Base-by-base conservation (phyloP, 2,113 vertebrate species). In the Podarcis muralis region DNA sequence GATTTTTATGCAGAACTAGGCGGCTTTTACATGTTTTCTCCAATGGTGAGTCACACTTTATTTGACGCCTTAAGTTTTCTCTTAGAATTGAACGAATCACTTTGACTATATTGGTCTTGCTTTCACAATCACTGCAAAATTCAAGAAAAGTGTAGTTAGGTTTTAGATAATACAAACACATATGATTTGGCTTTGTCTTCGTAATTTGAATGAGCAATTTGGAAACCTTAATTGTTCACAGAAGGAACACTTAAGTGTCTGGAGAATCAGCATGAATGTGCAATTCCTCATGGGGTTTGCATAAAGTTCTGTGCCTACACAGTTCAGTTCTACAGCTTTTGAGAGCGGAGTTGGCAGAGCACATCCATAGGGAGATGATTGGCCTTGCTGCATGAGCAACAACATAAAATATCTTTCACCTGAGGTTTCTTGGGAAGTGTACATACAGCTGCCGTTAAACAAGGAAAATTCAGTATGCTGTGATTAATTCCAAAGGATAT, bases 61-160 rank as follows among this genome's bases (percentile, higher is more conserved):
- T 97, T 93, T 97, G 97, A 82, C 98, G 98, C 92, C 98, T 96
- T 95, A 98, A 96, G 88, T 98, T 99, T 90, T 99, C 98, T 93
- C 99, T 91, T 94, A 99, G 96, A 90, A 99, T 97, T 8, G 98
- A 98, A 86, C 99, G 99, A 78, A 99, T 98, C 94, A 98, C 98
- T 96, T 99, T 99, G 88, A 99, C 97, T 0, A 97, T 97, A 93
- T 88, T 98, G 85, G 98, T 97, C 96, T 99, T 99, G 96, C 97
- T 98, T 91, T 99, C 98, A 0, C 97, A 97, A 92, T 98, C 97
- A 77, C 99, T 99, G 95, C 71, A 92, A 20, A 20, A 77, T 90
- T 80, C 53, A 84, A 65, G 43, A 78, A 90, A 92, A 82, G 40
- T 95, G 16, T 20, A 68, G 78, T 37, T 59, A 59, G 12, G 7